Evolutionary conservation across 2,113 vertebrate species (phyloP), one percentile per base, ranked within the genome.

Genomic region (Proteles cristata): DNA sequence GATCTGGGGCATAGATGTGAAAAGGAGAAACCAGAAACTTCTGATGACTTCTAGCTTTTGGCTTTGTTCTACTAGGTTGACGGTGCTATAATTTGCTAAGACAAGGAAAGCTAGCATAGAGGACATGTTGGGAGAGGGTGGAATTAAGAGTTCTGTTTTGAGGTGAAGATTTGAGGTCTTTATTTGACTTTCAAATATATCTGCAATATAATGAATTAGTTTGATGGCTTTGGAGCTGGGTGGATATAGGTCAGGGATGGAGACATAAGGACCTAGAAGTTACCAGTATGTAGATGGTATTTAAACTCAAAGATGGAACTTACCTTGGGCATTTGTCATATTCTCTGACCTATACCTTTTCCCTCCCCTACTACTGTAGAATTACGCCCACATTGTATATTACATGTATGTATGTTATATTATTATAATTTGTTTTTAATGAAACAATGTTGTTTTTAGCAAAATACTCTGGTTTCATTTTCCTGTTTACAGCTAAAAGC

Each of bases 261-360:
- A 94, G 26, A 76, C 7, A 17, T 91, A 69, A n/a, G 80, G 81
- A 94, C 89, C 77, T 65, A 58, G 25, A 95, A 91, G 33, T 45
- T 88, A 33, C 23, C 61, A 53, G 17, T 79, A 48, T 74, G 31
- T 69, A 58, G 65, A 28, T 94, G 39, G 19, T 69, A 86, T 94
- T 91, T 73, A 86, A 93, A 93, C n/a, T 33, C n/a, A 39, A 73
- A 66, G 43, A 93, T 65, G 71, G 65, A 94, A 93, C 69, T 96
- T 25, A 58, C 21, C 35, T 68, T 63, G n/a, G 23, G 19, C 88
- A 81, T 73, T 73, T 84, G 61, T 68, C n/a, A 80, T 48, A 63
- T 50, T 95, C 53, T 96, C 14, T 93, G n/a, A 23, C 16, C n/a
- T 84, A 9, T 69, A 39, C 33, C 33, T 17, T 53, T 19, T 39